phyloP scores from a whole-genome alignment of 1,140 invertebrate species.

The Temnothorax nylanderi region DNA sequence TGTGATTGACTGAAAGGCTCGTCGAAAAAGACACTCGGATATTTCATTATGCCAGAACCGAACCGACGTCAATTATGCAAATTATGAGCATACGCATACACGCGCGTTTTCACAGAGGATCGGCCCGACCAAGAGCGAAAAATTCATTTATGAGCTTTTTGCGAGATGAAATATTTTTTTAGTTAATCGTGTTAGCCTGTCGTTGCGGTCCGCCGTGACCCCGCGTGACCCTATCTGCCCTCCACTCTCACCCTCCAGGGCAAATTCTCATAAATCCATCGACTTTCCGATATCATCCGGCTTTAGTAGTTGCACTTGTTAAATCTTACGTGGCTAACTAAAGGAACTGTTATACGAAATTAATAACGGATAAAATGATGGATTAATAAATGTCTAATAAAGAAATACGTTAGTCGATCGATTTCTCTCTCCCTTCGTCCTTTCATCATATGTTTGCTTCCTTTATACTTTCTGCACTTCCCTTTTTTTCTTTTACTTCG shows the following conservation, averaged over 20 bases:
- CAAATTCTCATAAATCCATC: slow-evolving; percentile 57
- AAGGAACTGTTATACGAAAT: slow-evolving; percentile 11
- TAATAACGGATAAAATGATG: background rate
- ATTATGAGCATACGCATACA: slow-evolving; percentile 50
- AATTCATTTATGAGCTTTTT: slow-evolving; percentile 56
- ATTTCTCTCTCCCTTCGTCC: background rate
- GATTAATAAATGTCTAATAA: slow-evolving; percentile 17
- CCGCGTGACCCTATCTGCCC: slow-evolving; percentile 2
- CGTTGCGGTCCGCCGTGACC: slow-evolving; percentile 38
- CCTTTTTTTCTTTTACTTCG: background rate
- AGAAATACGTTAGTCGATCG: slow-evolving; percentile 32
- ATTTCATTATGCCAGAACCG: slow-evolving; percentile 62
- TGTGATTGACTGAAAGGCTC: slow-evolving; percentile 67
- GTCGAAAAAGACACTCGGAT: slow-evolving; percentile 66
- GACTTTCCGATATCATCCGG: slow-evolving; percentile 43
- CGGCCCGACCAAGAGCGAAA: slow-evolving; percentile 37
- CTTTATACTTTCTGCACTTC: background rate
- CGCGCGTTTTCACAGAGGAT: slow-evolving; percentile 39
- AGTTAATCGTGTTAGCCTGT: slow-evolving; percentile 59
- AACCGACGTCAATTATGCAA: slow-evolving; percentile 71
- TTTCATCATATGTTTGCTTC: background rate
- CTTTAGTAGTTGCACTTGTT: slow-evolving; percentile 37
- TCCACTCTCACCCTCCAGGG: background rate
- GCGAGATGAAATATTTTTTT: slow-evolving; percentile 61
- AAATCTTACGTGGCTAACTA: slow-evolving; percentile 6